Base-by-base conservation (phyloP, 2,113 vertebrate genomes). In the Piprites chloris region DNA sequence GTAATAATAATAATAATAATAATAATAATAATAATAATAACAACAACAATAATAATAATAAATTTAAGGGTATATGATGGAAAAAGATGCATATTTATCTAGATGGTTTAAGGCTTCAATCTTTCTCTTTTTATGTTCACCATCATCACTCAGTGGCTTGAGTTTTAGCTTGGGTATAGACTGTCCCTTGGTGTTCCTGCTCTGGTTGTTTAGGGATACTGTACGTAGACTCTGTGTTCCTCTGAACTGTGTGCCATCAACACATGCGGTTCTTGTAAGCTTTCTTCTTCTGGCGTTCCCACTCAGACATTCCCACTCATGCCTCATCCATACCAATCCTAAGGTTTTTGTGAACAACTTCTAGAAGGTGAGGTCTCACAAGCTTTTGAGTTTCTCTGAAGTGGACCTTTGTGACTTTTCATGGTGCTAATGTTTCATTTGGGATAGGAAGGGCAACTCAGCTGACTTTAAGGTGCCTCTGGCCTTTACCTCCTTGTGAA, bases 201-300 rank as follows among this genome's bases (percentile, higher is more conserved):
- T 80, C 21, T 84, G 2, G 0, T 9, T 65, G 30, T 12, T 28
- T 59, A 50, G 7, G 9, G n/a, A 35, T 47, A 53, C 4, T 11
- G 6, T 19, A 12, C 11, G 8, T 4, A 59, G 28, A 15, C 6
- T 77, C 41, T 28, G 28, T 22, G 24, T 44, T 5, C 24, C 37
- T 28, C 56, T 89, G 61, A 85, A 24, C 6, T 46, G 12, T 5
- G 6, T 24, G 5, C 9, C 24, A 75, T 30, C 33, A 65, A 33
- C 30, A 44, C 0, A 8, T 20, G 1, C 0, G 5, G 3, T 47
- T 72, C 42, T 67, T 47, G 11, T 33, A 75, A 12, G 14, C 9
- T 33, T 69, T 39, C 32, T 76, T 50, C 50, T 52, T 59, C 24
- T 53, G 26, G 5, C 62, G 15, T 9, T 85, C 11, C 39, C 8